Base-by-base conservation (phyloP, 2,888 invertebrate species). In the Odontocerum albicorne region DNA sequence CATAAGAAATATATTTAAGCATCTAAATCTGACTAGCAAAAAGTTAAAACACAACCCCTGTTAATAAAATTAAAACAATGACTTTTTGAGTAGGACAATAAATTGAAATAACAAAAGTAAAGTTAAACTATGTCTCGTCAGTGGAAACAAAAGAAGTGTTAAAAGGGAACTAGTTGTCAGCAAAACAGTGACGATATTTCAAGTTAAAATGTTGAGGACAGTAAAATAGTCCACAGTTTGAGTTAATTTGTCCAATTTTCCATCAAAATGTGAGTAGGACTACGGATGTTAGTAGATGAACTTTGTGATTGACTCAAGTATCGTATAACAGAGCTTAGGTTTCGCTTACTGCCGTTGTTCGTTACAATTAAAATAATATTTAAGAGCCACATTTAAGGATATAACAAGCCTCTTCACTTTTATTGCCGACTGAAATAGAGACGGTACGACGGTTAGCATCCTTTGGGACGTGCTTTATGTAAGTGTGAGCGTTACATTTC, bases 361-460 rank as follows among this genome's bases (percentile, higher is more conserved):
- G 47, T 33, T 13, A 49, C 32, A 49, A 49, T 49, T 39, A 49
- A 39, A 49, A 40, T 40, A 40, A 49, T 40, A 49, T 49, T 40
- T 49, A 40, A 49, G 39, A 31, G 49, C 31, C 16, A 40, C 31
- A 40, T 49, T 49, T 40, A 27, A 19, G 49, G 15, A 7, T 38
- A 39, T 40, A 49, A 49, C 49, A 49, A 32, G 49, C 7, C 49
- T 39, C 49, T 49, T 49, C 17, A 49, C 21, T 27, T 49, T 49
- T 31, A 49, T 49, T 49, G 19, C 20, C 15, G 15, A 16, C 49
- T 49, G 12, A 40, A 32, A 39, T 49, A 39, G 31, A 39, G 31
- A 49, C 12, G 19, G 39, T 49, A 19, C 27, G 16, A 32, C 22
- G 8, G 12, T 27, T 13, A 39, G 13, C 15, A 39, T 31, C 15